Evolutionary conservation across 2,797 vertebrate species (phyloP), one percentile per base, ranked within the genome.

Genomic region (Bradypodion ventrale): DNA sequence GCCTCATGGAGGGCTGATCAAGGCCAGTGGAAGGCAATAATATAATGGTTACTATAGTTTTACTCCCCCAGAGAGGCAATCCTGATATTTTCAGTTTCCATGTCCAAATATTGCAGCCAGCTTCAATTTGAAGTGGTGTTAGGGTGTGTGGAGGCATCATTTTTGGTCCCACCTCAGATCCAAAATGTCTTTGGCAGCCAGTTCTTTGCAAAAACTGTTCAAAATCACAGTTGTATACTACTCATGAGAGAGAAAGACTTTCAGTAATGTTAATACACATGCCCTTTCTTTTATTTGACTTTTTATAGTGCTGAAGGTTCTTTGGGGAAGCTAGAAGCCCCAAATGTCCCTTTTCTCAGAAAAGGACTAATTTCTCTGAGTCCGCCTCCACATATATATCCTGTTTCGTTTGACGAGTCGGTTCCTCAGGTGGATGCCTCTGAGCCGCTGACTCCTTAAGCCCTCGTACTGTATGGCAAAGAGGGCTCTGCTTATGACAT

Each of bases 401-500:
- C 91, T 93, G 75, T 91, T 93, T 60, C 89, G 92, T 0, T 93
- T 89, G 52, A 90, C 44, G 0, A 85, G 90, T 29, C 93, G 89
- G 13, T 93, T 92, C 32, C 87, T 85, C 59, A 89, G 84, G 42
- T 92, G 93, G 78, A 85, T 88, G 29, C 84, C 93, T 59, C 86
- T 89, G 56, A 90, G 88, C 78, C 84, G 91, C 84, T 93, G 92
- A 72, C 93, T 93, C 85, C 91, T 90, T 42, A 94, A 77, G 80
- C 82, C 82, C 0, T 89, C 94, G 83, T 90, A 42, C 35, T 66
- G 87, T 10, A 91, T 60, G 42, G 93, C 91, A 83, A 88, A 78
- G 19, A 91, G 35, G 5, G 79, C 83, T 80, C 15, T 90, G 83
- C 80, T 96, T 93, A 98, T 91, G 90, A 96, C 95, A 94, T 95